Conservation (phyloP, 2,888 invertebrate genomes). For the Chromoteleia sp. region DNA sequence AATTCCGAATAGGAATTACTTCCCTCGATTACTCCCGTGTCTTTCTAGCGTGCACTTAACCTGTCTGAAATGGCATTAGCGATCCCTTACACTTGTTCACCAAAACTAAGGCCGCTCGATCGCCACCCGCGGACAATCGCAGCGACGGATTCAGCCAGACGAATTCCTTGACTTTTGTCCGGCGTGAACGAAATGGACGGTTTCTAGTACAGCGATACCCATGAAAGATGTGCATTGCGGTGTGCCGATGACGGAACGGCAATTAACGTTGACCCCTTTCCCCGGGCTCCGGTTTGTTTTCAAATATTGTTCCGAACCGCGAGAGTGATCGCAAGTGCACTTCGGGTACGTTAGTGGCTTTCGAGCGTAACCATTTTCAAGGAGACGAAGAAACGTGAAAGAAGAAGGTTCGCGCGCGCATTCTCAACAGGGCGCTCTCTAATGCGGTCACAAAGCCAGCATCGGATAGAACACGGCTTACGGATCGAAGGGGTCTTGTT, state of each 20-base stretch:
- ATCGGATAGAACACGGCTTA: slow-evolving; percentile 50
- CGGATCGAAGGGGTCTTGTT: slow-evolving; percentile 66
- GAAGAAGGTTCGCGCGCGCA: slow-evolving; percentile 47
- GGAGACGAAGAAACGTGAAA: slow-evolving; percentile 56
- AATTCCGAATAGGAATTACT: slow-evolving; percentile 14
- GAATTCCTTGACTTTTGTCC: slow-evolving; percentile 21
- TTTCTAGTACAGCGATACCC: slow-evolving; percentile 31
- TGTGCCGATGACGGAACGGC: slow-evolving; percentile 34
- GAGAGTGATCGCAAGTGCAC: slow-evolving; percentile 38
- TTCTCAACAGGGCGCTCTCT: slow-evolving; percentile 55
- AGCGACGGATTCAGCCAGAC: neutral
- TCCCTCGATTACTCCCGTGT: slow-evolving; percentile 6
- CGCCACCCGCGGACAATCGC: slow-evolving; percentile 27
- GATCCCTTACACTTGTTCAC: slow-evolving; percentile 45
- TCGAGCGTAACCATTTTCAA: slow-evolving; percentile 60
- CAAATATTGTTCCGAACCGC: slow-evolving; percentile 60
- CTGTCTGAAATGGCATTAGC: slow-evolving; percentile 2
- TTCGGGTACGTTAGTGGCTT: slow-evolving; percentile 58
- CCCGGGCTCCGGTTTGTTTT: slow-evolving; percentile 52
- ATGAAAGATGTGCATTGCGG: slow-evolving; percentile 23
- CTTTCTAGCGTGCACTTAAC: neutral
- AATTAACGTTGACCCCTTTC: slow-evolving; percentile 43
- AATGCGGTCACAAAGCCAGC: slow-evolving; percentile 70
- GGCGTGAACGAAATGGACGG: neutral
- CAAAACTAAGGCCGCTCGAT: neutral